These are phyloP conservation scores for Calliphora vicina DNA, from an alignment of 1,140 invertebrate genomes.

Conservation along the genomic window DNA sequence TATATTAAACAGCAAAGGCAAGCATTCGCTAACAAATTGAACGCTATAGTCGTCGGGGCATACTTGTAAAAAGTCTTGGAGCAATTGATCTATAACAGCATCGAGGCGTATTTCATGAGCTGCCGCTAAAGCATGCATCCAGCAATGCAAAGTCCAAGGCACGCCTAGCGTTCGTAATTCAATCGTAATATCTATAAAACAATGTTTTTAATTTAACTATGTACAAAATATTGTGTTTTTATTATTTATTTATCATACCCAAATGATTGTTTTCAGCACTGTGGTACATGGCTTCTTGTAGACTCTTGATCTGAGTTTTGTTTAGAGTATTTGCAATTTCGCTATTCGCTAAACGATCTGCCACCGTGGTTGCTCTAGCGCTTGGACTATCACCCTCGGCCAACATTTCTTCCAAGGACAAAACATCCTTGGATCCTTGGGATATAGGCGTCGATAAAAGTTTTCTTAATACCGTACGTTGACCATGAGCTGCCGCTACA, in stretches of 20 bases:
- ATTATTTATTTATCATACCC: slow-evolving; percentile 65
- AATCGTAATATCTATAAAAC: slow-evolving; percentile 78
- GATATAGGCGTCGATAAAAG: slow-evolving; percentile 79
- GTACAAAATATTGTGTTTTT: background rate
- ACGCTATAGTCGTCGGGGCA: slow-evolving; percentile 85
- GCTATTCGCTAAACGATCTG: slow-evolving; percentile 50
- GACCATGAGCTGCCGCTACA: slow-evolving; percentile 86
- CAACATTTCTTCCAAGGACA: slow-evolving; percentile 89
- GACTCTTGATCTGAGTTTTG: slow-evolving; percentile 82
- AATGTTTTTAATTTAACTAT: background rate
- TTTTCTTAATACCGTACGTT: slow-evolving; percentile 78
- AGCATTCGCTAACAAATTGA: slow-evolving; percentile 88
- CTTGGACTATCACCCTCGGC: slow-evolving; percentile 74
- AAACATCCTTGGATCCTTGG: slow-evolving; percentile 72
- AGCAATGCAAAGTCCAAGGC: slow-evolving; percentile 89
- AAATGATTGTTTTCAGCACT: slow-evolving; percentile 89
- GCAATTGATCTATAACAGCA: slow-evolving; percentile 85
- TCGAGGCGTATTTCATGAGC: slow-evolving; percentile 84
- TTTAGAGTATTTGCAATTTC: slow-evolving; percentile 69
- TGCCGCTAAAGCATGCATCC: slow-evolving; percentile 88
- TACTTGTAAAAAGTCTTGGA: slow-evolving; percentile 90
- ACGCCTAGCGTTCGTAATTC: slow-evolving; percentile 84
- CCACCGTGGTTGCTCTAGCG: slow-evolving; percentile 29
- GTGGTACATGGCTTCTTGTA: slow-evolving; percentile 93
- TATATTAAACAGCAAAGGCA: slow-evolving; percentile 88